phyloP scores from a whole-genome alignment of 2,797 vertebrate species.

The Helicolenus hilgendorfi region DNA sequence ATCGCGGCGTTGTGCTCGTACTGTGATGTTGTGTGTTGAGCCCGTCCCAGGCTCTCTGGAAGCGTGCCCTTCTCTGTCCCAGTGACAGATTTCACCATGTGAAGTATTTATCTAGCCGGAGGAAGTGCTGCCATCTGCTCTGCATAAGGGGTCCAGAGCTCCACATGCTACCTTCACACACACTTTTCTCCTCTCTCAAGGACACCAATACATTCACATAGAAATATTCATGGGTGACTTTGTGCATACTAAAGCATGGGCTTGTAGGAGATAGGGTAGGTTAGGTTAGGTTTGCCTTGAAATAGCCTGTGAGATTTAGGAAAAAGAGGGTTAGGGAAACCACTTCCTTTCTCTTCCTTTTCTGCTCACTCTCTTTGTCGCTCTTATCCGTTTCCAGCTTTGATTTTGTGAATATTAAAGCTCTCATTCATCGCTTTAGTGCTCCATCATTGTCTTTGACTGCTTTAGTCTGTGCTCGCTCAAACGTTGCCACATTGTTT shows the following conservation, averaged over 20 bases:
- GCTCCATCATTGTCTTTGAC: slow-evolving; percentile 14
- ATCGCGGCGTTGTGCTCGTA: slow-evolving; percentile 15
- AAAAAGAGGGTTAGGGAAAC: neutral
- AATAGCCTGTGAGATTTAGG: slow-evolving; percentile 1
- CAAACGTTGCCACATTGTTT: slow-evolving; percentile 13
- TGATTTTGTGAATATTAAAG: neutral
- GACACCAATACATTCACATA: slow-evolving; percentile 16
- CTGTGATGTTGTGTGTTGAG: slow-evolving; percentile 54
- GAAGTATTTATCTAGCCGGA: slow-evolving; percentile 85
- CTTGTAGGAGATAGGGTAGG: neutral
- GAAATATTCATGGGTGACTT: neutral
- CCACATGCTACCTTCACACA: slow-evolving; percentile 59
- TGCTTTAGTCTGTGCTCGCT: slow-evolving; percentile 19
- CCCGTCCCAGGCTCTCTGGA: slow-evolving; percentile 61
- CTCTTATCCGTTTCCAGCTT: neutral
- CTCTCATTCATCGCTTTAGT: slow-evolving; percentile 10
- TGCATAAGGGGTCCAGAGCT: slow-evolving; percentile 67
- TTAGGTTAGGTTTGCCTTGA: neutral
- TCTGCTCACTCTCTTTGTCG: neutral
- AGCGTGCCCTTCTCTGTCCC: slow-evolving; percentile 71
- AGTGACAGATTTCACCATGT: slow-evolving; percentile 78
- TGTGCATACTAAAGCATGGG: neutral
- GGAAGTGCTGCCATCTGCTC: slow-evolving; percentile 87
- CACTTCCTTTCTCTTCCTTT: neutral
- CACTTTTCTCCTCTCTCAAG: slow-evolving; percentile 55